A percentile compares a stretch with the other conserved stretches of the same genome.
phyloP scores from a whole-genome alignment of 2,888 invertebrate species.

The Troides helena region DNA sequence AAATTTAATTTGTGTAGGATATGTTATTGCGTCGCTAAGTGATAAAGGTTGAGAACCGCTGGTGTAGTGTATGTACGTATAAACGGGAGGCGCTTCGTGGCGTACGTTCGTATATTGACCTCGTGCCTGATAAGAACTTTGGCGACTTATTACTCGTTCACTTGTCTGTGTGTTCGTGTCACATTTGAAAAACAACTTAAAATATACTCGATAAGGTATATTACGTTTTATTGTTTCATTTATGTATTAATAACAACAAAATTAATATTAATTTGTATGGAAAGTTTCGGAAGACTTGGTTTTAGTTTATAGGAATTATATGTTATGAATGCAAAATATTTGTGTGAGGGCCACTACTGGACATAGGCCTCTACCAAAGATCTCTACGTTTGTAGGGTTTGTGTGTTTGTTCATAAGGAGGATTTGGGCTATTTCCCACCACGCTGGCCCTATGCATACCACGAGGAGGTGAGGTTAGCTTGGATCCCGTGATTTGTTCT shows the following conservation, averaged over 20 bases:
- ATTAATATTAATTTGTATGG: not conserved
- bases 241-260: not conserved
- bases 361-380: no score
- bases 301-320: not conserved
- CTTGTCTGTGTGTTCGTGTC: not conserved
- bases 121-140: constrained; percentile 18
- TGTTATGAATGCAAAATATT: no score
- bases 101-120: constrained; percentile 19
- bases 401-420: no score
- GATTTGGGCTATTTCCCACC: no score
- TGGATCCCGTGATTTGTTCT: no score
- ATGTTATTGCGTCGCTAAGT: no score
- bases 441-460: no score
- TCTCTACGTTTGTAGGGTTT: no score
- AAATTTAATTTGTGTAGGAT: no score
- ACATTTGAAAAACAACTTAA: not conserved
- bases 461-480: no score
- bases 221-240: not conserved
- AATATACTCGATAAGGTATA: not conserved
- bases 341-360: no score
- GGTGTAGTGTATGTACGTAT: not conserved
- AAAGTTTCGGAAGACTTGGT: not conserved
- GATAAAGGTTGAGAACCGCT: no score
- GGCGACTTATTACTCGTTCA: constrained; percentile 11
- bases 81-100: not conserved